Base-by-base conservation (phyloP, 2,888 invertebrate genomes). In the Dione juno region DNA sequence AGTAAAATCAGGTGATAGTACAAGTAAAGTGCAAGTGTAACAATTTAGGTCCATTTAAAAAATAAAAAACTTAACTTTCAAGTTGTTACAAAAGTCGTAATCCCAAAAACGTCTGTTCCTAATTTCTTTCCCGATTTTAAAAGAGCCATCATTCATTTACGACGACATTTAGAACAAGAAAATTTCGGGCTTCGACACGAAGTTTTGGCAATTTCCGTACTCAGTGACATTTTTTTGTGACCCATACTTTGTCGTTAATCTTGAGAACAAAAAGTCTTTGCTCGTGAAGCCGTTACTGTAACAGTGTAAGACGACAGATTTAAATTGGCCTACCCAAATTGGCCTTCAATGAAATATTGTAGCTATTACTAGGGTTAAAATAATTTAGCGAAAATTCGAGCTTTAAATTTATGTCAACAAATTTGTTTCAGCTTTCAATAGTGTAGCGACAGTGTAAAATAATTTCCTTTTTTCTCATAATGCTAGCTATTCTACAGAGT, bases 91-190 rank as follows among this genome's bases (percentile, higher is more conserved):
- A 86, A 90, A 90, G 88, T 89, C 88, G 87, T 90, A 89, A 90
- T 88, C 86, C 89, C 81, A 85, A 89, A 88, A 90, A 91, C 90
- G 90, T 89, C 89, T 91, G 90, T 90, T 89, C 88, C 88, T 90
- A 91, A 92, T 92, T 92, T 90, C 89, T 92, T 91, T 90, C 82
- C 88, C 89, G 90, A 90, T 92, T 90, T 88, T 88, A 90, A 91
- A 90, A 91, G 89, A 90, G 86, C 88, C 89, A 92, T 92, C 89
- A 90, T 90, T 92, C 90, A 91, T 91, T 91, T 91, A 91, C 90
- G 91, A 87, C 88, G 89, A 90, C 90, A 88, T 89, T 92, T 88
- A 86, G 90, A 90, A 90, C 91, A 91, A 91, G 91, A 89, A 90
- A 90, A 88, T 89, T 90, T 90, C 86, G 87, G 87, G 83, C 84